These are phyloP conservation scores for Campoplex capitator DNA, from an alignment of 2,888 invertebrate genomes.

Conservation along the genomic window DNA sequence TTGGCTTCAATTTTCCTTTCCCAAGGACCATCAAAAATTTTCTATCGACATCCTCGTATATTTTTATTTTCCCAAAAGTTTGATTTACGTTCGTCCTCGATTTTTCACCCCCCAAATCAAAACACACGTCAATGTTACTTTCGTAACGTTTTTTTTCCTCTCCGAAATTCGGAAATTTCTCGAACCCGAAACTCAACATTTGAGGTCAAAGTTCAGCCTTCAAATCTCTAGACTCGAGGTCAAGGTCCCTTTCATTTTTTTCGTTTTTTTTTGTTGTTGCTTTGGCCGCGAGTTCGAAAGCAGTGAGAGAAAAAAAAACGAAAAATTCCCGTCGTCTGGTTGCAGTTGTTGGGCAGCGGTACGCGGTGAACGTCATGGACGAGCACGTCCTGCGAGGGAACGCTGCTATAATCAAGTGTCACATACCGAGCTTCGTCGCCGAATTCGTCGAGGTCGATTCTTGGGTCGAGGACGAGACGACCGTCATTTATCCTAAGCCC, in stretches of 20 bases:
- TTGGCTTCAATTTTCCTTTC: background rate
- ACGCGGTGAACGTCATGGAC: constrained; percentile 96
- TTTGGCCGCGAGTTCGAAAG: constrained; percentile 42
- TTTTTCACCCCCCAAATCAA: too few relatives aligned
- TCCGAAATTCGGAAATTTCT: background rate
- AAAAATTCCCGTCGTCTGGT: constrained; percentile 83
- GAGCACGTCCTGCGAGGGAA: constrained; percentile 96
- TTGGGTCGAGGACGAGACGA: constrained; percentile 93
- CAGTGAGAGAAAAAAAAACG: constrained; percentile 44
- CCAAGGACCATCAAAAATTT: background rate
- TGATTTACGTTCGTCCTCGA: background rate
- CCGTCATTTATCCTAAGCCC: constrained; percentile 87
- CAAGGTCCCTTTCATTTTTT: background rate
- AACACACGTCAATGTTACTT: background rate
- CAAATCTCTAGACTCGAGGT: background rate
- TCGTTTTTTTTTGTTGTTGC: background rate
- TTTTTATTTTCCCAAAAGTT: background rate
- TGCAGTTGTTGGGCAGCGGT: constrained; percentile 96
- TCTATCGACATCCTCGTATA: background rate
- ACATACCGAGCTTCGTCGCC: constrained; percentile 96
- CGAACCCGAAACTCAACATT: background rate
- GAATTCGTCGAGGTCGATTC: constrained; percentile 94
- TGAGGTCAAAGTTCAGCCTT: background rate
- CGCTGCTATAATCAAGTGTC: constrained; percentile 96
- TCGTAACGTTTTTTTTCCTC: background rate